A percentile compares a stretch with the other conserved stretches of the same genome.
These are phyloP conservation scores for Drosophila acutilabella DNA, from an alignment of 2,888 invertebrate genomes.

Conservation along the genomic window DNA sequence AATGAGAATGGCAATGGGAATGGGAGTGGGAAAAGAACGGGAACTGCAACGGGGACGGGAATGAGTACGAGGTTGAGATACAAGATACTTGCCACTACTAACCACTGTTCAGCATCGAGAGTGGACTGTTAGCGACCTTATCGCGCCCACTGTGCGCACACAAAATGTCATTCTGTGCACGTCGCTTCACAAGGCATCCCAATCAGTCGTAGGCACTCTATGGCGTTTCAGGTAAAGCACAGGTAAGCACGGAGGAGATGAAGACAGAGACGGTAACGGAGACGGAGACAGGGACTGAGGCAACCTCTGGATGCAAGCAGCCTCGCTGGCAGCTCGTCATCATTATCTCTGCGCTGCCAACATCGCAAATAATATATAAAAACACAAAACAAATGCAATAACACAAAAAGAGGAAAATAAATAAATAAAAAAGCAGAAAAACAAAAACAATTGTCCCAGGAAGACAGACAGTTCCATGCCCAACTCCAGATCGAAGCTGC, in stretches of 20 bases:
- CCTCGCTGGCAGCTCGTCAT: constrained; percentile 74
- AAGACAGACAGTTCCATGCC: constrained; percentile 37
- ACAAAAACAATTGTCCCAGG: constrained; percentile 42
- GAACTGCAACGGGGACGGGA: neutral
- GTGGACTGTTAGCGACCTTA: constrained; percentile 61
- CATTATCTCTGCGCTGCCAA: constrained; percentile 78
- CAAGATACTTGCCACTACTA: constrained; percentile 20
- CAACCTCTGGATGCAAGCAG: constrained; percentile 24
- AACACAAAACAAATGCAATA: constrained; percentile 36
- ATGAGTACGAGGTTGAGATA: constrained; percentile 17
- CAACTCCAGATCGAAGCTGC: constrained; percentile 60
- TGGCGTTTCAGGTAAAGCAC: constrained; percentile 75
- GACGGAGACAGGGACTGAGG: neutral
- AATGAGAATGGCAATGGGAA: constrained; percentile 18
- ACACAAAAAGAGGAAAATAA: constrained; percentile 27
- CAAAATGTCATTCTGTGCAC: constrained; percentile 81
- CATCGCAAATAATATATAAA: constrained; percentile 79
- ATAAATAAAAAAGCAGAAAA: constrained; percentile 30
- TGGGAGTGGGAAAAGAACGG: constrained; percentile 5
- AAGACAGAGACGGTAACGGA: no score
- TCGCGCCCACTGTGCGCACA: constrained; percentile 78
- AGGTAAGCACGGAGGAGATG: neutral
- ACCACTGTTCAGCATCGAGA: constrained; percentile 3
- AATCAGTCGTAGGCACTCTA: constrained; percentile 78
- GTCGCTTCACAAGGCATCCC: constrained; percentile 80